Percentiles rank a stretch among this genome's conserved stretches.
Conservation (phyloP, 2,113 vertebrate genomes). For the Catharus bicknelli region DNA sequence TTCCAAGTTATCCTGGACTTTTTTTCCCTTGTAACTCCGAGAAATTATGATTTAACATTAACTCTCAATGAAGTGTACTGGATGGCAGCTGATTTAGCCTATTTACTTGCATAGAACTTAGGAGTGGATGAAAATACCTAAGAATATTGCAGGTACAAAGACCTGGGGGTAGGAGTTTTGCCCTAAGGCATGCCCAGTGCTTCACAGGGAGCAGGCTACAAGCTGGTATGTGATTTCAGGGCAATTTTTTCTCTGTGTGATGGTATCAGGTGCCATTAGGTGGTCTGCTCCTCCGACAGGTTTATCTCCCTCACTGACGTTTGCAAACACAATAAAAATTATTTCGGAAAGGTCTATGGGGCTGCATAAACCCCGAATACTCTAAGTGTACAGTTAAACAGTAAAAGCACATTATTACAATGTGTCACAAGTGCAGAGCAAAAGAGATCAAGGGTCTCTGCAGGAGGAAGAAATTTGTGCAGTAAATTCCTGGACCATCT, state of each 20-base stretch:
- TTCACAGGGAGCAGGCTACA: neutral
- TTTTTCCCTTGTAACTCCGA: neutral
- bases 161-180: neutral
- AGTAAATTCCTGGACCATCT: neutral
- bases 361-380: neutral
- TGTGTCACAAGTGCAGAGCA: neutral
- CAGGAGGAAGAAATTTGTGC: neutral
- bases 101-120: neutral
- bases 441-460: neutral
- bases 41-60: neutral
- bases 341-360: neutral
- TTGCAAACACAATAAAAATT: neutral
- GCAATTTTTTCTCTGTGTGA: neutral
- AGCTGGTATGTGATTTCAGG: neutral
- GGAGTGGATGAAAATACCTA: neutral
- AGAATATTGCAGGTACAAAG: neutral
- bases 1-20: neutral
- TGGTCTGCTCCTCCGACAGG: neutral
- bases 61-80: neutral
- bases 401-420: neutral
- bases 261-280: neutral
- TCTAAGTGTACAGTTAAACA: neutral
- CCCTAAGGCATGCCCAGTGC: fast-evolving
- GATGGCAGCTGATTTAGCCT: neutral
- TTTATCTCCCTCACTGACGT: neutral